Base-by-base conservation (phyloP, 2,797 vertebrate genomes). In the Poecilia picta region DNA sequence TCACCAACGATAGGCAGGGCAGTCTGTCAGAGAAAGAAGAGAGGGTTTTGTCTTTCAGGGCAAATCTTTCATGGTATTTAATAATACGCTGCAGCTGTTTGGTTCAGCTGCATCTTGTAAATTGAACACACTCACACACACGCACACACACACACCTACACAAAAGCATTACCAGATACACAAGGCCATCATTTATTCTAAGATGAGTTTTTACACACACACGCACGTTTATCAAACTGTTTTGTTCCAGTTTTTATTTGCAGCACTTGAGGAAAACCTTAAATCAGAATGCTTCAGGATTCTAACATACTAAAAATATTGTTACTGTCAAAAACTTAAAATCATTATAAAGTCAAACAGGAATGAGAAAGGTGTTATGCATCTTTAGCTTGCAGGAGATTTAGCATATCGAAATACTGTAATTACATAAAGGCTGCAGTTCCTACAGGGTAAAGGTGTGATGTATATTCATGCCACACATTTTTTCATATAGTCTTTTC, bases 1-100 rank as follows among this genome's bases (percentile, higher is more conserved):
- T 99, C 98, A 94, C 97, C 97, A 83, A 98, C 93, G 75, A 99
- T 97, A 51, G 98, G 98, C 88, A 99, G 94, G 73, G 98, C 98
- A 83, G 97, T 96, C 98, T 99, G 92, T 91, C 90, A 93, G 84
- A 72, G 64, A 39, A 78, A 55, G 71, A 59, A 84, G 41, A 81
- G 36, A 72, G 72, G 66, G 31, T 59, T 59, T 71, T 55, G 8
- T 82, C 77, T 43, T 83, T 79, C n/a, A 70, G 31, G 73, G 36
- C 10, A 28, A 45, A 81, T 77, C 57, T 77, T 57, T 84, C 39
- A 79, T 47, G 4, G 55, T 81, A 66, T 49, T 36, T 36, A 68
- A 28, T 8, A 75, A 73, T 8, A 77, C 81, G 62, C 45, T 68
- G 41, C 45, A 75, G 23, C 59, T 80, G 70, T 81, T 86, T 75